Evolutionary conservation across 2,888 invertebrate genomes (phyloP), one percentile per base, ranked within the genome.

Genomic region (Drosophila emarginata): DNA sequence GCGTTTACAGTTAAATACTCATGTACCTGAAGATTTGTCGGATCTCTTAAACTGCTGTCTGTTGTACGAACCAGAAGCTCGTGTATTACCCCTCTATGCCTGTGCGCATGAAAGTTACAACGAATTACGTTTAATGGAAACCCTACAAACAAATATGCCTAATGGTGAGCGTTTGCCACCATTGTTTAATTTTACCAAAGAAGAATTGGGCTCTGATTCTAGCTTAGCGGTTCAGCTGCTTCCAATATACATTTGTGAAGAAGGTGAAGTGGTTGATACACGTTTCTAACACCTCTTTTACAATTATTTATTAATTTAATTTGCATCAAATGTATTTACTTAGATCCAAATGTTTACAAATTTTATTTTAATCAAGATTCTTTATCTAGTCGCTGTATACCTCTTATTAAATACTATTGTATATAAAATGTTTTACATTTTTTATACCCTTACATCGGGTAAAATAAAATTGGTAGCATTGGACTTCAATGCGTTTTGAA

Each of bases 41-140:
- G 95, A 96, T 91, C 93, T 97, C 88, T 96, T 97, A 80, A 96
- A 98, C 74, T 95, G 96, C 78, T 94, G 99, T 88, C 93, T 99
- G 91, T 98, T 98, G 93, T 99, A 99, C 94, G 98, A 98, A 85
- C 99, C 99, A 71, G 96, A 96, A 80, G 95, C 96, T 88, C 95
- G 99, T 75, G 96, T 98, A 90, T 96, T 97, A 76, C 98, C 99
- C 60, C 93, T 99, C 86, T 96, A 97, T 92, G 99, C 99, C 69
- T 99, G 99, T 93, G 97, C 98, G 87, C 99, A 99, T 94, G 93
- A 95, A 84, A 99, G 99, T 94, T 99, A 99, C 94, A 97, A 99
- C 93, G 99, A 99, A 93, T 94, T 99, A 90, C 95, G 99, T 89
- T 96, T 36, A 23, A 81, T 81, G 87, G 78, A 97, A 91, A 96